A percentile compares a stretch with the other conserved stretches of the same genome.
phyloP scores from a whole-genome alignment of 37 sponge, comb jelly and placozoan genomes.

The Axinella damicornis region DNA sequence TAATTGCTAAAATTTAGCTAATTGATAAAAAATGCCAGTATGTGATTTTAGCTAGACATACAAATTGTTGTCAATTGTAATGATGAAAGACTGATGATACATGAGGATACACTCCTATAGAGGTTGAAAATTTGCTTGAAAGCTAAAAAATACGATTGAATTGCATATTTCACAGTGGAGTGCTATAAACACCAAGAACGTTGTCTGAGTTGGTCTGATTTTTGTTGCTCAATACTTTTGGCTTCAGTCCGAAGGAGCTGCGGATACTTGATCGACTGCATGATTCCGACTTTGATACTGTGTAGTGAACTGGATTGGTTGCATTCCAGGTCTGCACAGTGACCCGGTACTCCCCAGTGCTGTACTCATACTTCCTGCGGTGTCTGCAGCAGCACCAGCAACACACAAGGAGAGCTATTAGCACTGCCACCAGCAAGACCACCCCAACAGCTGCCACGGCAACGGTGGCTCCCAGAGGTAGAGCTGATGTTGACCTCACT shows the following conservation, averaged over 20 bases:
- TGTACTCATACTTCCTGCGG: conserved; percentile 29
- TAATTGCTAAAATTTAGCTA: too few relatives aligned
- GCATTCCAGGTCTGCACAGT: conserved; percentile 42
- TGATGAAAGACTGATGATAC: too few relatives aligned
- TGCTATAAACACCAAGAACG: too few relatives aligned
- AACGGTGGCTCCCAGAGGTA: conserved; percentile 9
- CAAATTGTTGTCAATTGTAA: too few relatives aligned
- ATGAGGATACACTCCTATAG: too few relatives aligned
- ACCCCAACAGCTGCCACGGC: conserved; percentile 19
- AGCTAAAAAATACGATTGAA: too few relatives aligned
- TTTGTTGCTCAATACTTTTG: not conserved
- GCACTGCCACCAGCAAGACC: not conserved
- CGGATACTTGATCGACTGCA: conserved; percentile 56
- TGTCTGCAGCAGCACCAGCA: conserved; percentile 49
- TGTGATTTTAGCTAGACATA: too few relatives aligned
- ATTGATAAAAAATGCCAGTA: too few relatives aligned
- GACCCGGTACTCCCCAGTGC: conserved; percentile 25
- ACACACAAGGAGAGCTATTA: conserved; percentile 34
- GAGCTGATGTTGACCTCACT: too few relatives aligned
- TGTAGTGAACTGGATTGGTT: conserved; percentile 42
- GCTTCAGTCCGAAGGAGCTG: conserved; percentile 51
- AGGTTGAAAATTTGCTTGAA: too few relatives aligned
- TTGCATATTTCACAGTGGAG: too few relatives aligned
- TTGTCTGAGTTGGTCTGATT: not conserved
- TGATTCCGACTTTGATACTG: conserved; percentile 10